phyloP scores from a whole-genome alignment of 1,140 invertebrate genomes.

The Cydia splendana region DNA sequence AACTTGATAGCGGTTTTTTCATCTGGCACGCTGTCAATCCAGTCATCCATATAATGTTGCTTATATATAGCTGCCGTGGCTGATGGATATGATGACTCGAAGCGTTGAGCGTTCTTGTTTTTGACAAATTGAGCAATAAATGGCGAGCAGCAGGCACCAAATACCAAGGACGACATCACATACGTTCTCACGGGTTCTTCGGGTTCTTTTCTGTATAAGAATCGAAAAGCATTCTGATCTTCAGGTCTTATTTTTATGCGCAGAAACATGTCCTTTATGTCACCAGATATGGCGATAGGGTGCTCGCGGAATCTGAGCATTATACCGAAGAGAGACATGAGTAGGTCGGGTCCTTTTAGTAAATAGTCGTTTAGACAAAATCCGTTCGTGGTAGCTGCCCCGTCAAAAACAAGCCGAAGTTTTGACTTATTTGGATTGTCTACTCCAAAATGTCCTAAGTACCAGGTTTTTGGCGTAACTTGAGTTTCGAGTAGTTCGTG shows the following conservation, averaged over 20 bases:
- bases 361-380: not conserved
- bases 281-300: not conserved
- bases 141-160: not conserved
- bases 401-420: slow-evolving; percentile 2
- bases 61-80: slow-evolving; percentile 39
- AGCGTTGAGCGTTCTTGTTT: slow-evolving; percentile 1
- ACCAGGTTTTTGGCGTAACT: not conserved
- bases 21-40: slow-evolving; percentile 41
- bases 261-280: not conserved
- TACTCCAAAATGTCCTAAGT: slow-evolving; percentile 5
- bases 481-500: not conserved
- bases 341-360: slow-evolving; percentile 8
- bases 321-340: slow-evolving; percentile 6
- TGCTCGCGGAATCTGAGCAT: not conserved
- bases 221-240: not conserved
- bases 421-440: not conserved
- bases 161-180: not conserved
- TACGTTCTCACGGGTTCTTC: not conserved
- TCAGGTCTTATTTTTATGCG: slow-evolving; percentile 6
- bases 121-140: slow-evolving; percentile 2
- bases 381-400: not conserved
- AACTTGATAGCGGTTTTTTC: slow-evolving; percentile 38
- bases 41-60: slow-evolving; percentile 55
- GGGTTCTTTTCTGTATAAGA: not conserved
- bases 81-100: slow-evolving; percentile 13